Evolutionary conservation across 1,140 invertebrate genomes (phyloP), one percentile per base, ranked within the genome.

Genomic region (Drosophila mauritiana): DNA sequence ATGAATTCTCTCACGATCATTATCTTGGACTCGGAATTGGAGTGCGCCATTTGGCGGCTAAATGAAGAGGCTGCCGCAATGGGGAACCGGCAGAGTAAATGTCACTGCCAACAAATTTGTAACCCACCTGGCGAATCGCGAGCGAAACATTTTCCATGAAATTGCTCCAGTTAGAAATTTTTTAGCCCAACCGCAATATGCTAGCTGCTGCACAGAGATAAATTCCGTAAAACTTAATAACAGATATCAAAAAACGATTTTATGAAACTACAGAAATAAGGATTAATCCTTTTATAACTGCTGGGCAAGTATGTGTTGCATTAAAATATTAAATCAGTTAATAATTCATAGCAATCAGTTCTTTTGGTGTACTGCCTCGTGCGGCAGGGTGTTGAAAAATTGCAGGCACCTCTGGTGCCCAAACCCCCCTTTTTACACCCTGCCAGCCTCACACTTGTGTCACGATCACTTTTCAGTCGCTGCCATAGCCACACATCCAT

Each of bases 141-240:
- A 40, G 37, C 42, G 12, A 15, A 34, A 22, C 36, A n/a, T 22
- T 34, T 17, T 40, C 37, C 34, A 42, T 2, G 22, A 52, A 48
- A 75, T 65, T 88, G 79, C 73, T 89, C 84, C 68, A 89, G 84
- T 90, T 89, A 89, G 77, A 90, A 90, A 78, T 68, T 84, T 89
- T 72, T 78, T 74, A 78, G 67, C 48, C 73, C 49, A 89, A 89
- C 62, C 65, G 62, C 76, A 64, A 79, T 52, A 83, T 85, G 70
- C 15, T 13, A 20, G 39, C 34, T 34, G 11, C 11, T 56, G 4
- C 61, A 64, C 46, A 15, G 59, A 2, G 27, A 43, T 8, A 43
- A 36, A 43, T 27, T 40, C 31, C 31, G 8, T 3, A 10, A 31
- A 31, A 8, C 31, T 31, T 7, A 31, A 7, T 31, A 0, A 0